Base-by-base conservation (phyloP, 2,797 vertebrate species). In the Hemibagrus guttatus region DNA sequence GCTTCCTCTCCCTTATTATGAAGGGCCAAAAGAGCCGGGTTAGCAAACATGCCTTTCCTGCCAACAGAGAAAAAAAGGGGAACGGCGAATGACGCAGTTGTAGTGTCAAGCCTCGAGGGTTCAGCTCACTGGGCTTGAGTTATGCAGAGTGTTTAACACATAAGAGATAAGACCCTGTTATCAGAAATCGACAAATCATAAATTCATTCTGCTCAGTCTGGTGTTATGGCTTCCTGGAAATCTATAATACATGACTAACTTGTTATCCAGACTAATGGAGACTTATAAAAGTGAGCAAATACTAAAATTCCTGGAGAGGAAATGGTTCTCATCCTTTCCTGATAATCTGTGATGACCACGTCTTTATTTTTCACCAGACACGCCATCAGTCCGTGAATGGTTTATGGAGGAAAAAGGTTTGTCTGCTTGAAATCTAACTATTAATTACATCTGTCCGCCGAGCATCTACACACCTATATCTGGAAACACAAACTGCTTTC, bases 11-110 rank as follows among this genome's bases (percentile, higher is more conserved):
- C 39, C 61, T 23, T 2, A 23, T 42, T 28, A 5, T 17, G 28
- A 66, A 56, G 46, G 59, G 64, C 59, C 46, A 58, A 46, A 4
- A 17, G n/a, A 56, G 59, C 17, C 26, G 26, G n/a, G 76, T 76
- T 87, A 79, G 61, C 82, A 0, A 87, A 84, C 63, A 1, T 6
- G 13, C 63, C 12, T 52, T 54, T 46, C 81, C 61, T 58, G 72
- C 61, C n/a, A 52, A 83, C 31, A 14, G 66, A 42, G 26, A 4
- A 31, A 14, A 9, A 9, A 11, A 13, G 6, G 28, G 6, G 75
- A 21, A 28, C 2, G 4, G 9, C 31, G 63, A 23, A 42, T n/a
- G n/a, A 16, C 21, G 16, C 9, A 2, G 12, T 1, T 39, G 54
- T 35, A 78, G 6, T 21, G 17, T 31, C 75, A 28, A 39, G n/a